These are phyloP conservation scores for Drosophila trichaetosa DNA, from an alignment of 2,888 invertebrate genomes.

Conservation along the genomic window DNA sequence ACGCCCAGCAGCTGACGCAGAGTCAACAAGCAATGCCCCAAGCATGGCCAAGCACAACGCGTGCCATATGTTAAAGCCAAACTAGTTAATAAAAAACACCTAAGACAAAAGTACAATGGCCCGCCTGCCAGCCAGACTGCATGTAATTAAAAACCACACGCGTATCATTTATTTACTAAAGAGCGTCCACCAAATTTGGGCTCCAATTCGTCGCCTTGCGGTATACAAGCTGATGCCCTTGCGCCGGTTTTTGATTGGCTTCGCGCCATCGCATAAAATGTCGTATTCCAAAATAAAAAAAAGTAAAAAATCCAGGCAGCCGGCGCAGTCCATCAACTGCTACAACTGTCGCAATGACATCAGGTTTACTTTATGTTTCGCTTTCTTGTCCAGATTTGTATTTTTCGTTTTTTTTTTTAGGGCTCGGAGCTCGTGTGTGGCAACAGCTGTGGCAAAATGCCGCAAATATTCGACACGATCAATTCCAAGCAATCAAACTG, in stretches of 20 bases:
- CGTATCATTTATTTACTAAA: conserved; percentile 66
- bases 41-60: conserved; percentile 51
- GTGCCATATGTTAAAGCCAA: conserved; percentile 68
- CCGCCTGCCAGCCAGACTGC: conserved; percentile 22
- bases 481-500: conserved; percentile 48
- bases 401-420: conserved; percentile 13
- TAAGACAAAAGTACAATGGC: conserved; percentile 34
- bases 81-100: conserved; percentile 22
- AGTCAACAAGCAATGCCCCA: conserved; percentile 59
- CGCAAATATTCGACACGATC: conserved; percentile 41
- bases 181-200: conserved; percentile 43
- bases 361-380: conserved; percentile 50
- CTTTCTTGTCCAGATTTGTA: conserved; percentile 44
- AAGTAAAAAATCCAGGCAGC: conserved; percentile 48
- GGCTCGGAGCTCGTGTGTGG: conserved; percentile 57
- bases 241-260: conserved; percentile 82
- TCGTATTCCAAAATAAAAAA: conserved; percentile 34
- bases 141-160: conserved; percentile 77
- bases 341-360: conserved; percentile 59
- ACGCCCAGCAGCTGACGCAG: conserved; percentile 59
- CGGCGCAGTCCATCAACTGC: conserved; percentile 57
- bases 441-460: conserved; percentile 43
- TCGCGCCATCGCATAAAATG: conserved; percentile 69
- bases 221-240: conserved; percentile 59
- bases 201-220: conserved; percentile 38